Conservation (phyloP, 2,888 invertebrate species). For the Drosophila borealis region DNA sequence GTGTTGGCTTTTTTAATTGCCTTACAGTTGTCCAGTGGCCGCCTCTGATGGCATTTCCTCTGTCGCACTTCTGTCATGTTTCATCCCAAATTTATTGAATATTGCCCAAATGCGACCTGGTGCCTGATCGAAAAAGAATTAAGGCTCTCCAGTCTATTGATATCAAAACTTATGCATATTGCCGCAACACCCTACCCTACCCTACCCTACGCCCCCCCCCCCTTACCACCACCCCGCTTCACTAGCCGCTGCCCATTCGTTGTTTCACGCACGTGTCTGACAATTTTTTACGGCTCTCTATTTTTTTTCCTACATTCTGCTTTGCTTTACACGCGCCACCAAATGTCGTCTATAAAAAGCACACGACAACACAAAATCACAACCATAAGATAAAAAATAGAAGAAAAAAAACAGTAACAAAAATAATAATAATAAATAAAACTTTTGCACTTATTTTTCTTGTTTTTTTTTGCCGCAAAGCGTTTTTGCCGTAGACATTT, state of each 20-base stretch:
- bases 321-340: constrained; percentile 62
- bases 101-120: constrained; percentile 39
- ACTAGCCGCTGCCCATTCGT: not conserved
- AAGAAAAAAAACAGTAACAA: constrained; percentile 20
- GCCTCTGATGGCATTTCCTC: constrained; percentile 27
- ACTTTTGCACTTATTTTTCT: constrained; percentile 58
- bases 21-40: constrained; percentile 30
- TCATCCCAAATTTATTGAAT: constrained; percentile 39
- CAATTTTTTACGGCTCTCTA: constrained; percentile 57
- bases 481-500: constrained; percentile 31
- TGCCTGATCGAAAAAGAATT: not conserved
- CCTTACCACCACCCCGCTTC: too few species aligned
- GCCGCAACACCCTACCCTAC: not conserved
- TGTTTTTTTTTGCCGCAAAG: constrained; percentile 3
- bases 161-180: constrained; percentile 24
- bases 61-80: constrained; percentile 32
- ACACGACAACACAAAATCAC: constrained; percentile 52
- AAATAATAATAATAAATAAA: constrained; percentile 4
- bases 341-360: constrained; percentile 66
- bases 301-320: constrained; percentile 19
- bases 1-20: constrained; percentile 46
- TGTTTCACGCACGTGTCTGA: constrained; percentile 71
- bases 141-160: constrained; percentile 15
- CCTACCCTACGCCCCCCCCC: not conserved
- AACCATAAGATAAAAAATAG: constrained; percentile 46